A percentile compares a stretch with the other conserved stretches of the same genome.
Conservation (phyloP, 1,140 invertebrate species). For the Calycopis cecrops region DNA sequence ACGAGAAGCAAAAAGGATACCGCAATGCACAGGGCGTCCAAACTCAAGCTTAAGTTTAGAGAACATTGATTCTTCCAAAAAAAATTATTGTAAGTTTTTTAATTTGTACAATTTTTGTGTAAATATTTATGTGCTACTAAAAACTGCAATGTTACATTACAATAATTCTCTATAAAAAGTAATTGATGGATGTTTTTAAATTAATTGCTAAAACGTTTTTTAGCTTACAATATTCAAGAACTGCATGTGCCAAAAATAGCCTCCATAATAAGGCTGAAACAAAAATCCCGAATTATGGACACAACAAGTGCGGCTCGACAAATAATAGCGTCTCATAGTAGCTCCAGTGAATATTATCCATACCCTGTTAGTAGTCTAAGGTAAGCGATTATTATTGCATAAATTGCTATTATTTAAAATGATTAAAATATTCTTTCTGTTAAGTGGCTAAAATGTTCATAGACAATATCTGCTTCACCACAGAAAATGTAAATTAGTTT, state of each 20-base stretch:
- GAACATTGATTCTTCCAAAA: conserved; percentile 10
- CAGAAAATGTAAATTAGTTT: too few relatives aligned
- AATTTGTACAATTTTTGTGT: neutral
- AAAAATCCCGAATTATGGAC: conserved; percentile 77
- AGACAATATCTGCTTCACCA: too few relatives aligned
- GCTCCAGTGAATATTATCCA: conserved; percentile 31
- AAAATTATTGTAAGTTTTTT: conserved; percentile 25
- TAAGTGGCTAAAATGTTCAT: too few relatives aligned
- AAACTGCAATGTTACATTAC: neutral
- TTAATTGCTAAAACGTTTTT: conserved; percentile 21
- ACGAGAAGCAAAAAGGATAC: conserved; percentile 83
- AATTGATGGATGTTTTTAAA: neutral
- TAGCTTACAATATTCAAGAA: conserved; percentile 51
- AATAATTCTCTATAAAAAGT: neutral
- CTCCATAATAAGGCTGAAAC: conserved; percentile 75
- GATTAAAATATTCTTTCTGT: too few relatives aligned
- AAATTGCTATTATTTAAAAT: too few relatives aligned
- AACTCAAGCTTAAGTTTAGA: conserved; percentile 15
- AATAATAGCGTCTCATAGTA: conserved; percentile 75
- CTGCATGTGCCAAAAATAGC: conserved; percentile 46
- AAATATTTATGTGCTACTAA: neutral
- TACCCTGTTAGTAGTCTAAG: conserved; percentile 40
- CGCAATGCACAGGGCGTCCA: conserved; percentile 39
- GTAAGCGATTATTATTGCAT: neutral
- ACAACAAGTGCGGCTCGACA: conserved; percentile 78